A percentile compares a stretch with the other conserved stretches of the same genome.
These are phyloP conservation scores for Phallusia fumigata DNA, from an alignment of 23 tunicate genomes.

Conservation along the genomic window DNA sequence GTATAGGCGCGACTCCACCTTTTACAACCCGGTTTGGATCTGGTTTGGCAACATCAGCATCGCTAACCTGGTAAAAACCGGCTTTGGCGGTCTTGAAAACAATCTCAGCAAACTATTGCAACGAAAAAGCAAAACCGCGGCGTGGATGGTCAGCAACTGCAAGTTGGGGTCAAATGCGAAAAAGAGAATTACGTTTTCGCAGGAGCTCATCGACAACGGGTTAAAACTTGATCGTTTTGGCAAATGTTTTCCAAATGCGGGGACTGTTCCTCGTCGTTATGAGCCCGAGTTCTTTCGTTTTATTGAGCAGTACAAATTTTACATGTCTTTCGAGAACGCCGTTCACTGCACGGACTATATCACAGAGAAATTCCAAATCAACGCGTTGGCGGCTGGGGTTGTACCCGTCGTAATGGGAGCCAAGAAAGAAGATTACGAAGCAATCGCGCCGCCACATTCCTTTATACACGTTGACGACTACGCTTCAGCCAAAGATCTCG, in stretches of 20 bases:
- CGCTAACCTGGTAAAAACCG: not conserved
- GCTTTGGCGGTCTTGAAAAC: conserved; percentile 1
- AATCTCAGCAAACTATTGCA: not conserved
- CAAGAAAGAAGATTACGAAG: not conserved
- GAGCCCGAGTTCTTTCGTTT: not conserved
- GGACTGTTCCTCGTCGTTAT: not conserved
- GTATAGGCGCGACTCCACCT: not conserved
- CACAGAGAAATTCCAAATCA: conserved; percentile 20
- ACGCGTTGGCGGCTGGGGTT: conserved; percentile 3
- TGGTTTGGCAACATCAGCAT: conserved; percentile 8
- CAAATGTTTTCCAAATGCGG: not conserved
- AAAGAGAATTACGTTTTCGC: not conserved
- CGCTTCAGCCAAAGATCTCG: not conserved
- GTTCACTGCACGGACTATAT: conserved; percentile 25
- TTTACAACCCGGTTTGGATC: not conserved
- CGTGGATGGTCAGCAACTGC: conserved; percentile 9
- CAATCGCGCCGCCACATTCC: conserved; percentile 29
- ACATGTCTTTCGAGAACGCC: conserved; percentile 26
- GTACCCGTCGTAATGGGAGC: conserved; percentile 29
- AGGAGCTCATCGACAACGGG: conserved; percentile 1
- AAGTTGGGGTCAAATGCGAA: not conserved
- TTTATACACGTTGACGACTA: conserved; percentile 20
- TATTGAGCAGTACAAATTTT: conserved; percentile 20
- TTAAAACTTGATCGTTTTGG: conserved; percentile 7
- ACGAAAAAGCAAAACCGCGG: not conserved